Percentiles rank a stretch among this genome's conserved stretches.
Evolutionary conservation across 2,113 vertebrate genomes (phyloP).

Genomic region (Anguilla rostrata): DNA sequence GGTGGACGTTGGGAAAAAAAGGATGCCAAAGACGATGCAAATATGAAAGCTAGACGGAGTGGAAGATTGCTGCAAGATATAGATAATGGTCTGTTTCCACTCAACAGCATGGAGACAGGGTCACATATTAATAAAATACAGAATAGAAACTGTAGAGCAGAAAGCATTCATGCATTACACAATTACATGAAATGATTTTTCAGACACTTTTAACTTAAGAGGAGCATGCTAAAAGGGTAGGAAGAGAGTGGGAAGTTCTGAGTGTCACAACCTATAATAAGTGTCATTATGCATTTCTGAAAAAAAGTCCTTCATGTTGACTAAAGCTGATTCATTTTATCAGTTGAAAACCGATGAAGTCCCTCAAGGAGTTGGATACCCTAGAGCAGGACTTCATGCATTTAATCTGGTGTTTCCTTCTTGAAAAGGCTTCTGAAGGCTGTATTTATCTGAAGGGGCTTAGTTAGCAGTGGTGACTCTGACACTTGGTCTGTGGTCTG

Average conservation of each 20-base stretch:
- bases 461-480: neutral
- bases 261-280: too few species aligned
- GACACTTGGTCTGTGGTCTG: neutral
- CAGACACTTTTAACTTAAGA: too few species aligned
- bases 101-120: neutral
- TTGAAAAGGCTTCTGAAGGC: neutral
- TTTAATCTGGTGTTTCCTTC: neutral
- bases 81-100: neutral
- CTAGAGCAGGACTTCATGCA: neutral
- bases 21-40: slow-evolving; percentile 30
- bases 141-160: neutral
- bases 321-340: neutral
- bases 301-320: neutral
- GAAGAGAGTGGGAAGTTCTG: too few species aligned
- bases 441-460: neutral
- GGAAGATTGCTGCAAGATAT: neutral
- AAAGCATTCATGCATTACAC: neutral
- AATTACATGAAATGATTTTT: too few species aligned
- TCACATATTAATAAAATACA: neutral
- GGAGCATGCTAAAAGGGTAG: too few species aligned
- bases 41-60: neutral
- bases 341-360: neutral
- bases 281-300: too few species aligned
- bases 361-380: neutral
- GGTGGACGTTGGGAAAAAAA: slow-evolving; percentile 36